These are phyloP conservation scores for Spheniscus mendiculus DNA, from an alignment of 2,113 vertebrate genomes.

Conservation along the genomic window DNA sequence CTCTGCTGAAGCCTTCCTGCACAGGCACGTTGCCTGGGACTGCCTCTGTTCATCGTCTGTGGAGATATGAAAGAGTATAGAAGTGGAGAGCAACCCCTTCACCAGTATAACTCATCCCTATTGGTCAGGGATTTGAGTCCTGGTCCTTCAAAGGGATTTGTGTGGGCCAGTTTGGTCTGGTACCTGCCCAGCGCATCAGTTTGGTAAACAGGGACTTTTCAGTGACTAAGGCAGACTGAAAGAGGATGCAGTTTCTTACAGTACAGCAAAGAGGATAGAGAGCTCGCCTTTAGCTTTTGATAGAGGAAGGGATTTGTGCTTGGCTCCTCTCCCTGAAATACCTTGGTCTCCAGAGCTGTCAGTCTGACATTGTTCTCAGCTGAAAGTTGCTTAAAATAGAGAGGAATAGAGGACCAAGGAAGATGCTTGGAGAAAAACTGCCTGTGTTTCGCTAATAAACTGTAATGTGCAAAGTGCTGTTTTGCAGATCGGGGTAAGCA, in stretches of 20 bases:
- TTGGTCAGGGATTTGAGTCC: neutral
- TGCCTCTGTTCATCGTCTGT: fast-evolving
- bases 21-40: neutral
- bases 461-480: neutral
- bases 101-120: neutral
- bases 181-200: neutral
- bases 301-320: neutral
- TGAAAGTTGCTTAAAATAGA: conserved; percentile 9
- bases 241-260: neutral
- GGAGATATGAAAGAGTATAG: neutral
- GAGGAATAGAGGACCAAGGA: neutral
- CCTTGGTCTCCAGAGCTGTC: neutral
- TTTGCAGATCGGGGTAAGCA: neutral
- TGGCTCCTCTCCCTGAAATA: neutral
- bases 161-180: neutral
- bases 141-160: neutral
- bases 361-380: neutral
- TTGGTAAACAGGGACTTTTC: neutral
- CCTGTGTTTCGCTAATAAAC: neutral
- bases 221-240: neutral
- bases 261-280: neutral
- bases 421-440: neutral
- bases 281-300: neutral
- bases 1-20: neutral
- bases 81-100: neutral